phyloP scores from a whole-genome alignment of 2,888 invertebrate species.

The Drosophila pseudotakahashii region DNA sequence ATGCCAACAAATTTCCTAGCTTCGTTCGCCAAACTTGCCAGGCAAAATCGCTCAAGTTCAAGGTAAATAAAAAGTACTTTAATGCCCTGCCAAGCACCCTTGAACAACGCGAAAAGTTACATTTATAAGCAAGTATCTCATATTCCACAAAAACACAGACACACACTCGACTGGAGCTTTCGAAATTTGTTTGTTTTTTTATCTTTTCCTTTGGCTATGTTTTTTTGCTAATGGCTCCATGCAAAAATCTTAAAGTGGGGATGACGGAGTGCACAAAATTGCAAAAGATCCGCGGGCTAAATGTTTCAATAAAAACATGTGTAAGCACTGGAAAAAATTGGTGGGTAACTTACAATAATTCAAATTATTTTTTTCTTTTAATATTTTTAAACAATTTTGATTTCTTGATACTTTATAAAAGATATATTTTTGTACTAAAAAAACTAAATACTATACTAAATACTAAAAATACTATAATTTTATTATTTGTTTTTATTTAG shows the following conservation, averaged over 20 bases:
- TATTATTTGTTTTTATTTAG: too few relatives aligned
- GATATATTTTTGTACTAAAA: too few relatives aligned
- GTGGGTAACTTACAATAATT: too few relatives aligned
- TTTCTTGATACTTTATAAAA: too few relatives aligned
- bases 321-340: not conserved
- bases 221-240: slow-evolving; percentile 25
- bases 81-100: not conserved
- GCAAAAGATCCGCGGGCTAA: slow-evolving; percentile 29
- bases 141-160: not conserved
- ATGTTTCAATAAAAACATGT: slow-evolving; percentile 12
- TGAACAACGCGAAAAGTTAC: slow-evolving; percentile 13
- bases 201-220: not conserved
- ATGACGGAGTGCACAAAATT: slow-evolving; percentile 25
- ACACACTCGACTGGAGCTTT: not conserved
- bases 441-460: too few relatives aligned
- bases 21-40: not conserved
- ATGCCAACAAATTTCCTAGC: not conserved
- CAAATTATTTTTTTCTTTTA: too few relatives aligned
- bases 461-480: too few relatives aligned
- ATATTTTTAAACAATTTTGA: too few relatives aligned
- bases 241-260: slow-evolving; percentile 18
- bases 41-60: not conserved
- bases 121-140: slow-evolving; percentile 18
- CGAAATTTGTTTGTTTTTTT: slow-evolving; percentile 8
- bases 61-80: slow-evolving; percentile 13